phyloP scores from a whole-genome alignment of 2,888 invertebrate species.

The Apamea monoglypha region DNA sequence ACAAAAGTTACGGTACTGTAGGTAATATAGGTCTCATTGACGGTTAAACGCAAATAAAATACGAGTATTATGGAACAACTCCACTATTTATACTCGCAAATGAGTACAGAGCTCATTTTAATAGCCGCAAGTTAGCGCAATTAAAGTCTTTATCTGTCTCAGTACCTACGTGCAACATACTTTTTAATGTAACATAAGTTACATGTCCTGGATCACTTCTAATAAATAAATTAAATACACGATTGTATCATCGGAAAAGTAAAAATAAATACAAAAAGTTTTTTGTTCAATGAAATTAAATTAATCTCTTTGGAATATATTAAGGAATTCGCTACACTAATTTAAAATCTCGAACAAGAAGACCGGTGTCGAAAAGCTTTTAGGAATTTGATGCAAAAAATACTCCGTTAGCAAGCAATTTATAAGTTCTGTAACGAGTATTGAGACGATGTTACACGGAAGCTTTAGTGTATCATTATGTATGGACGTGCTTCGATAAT shows the following conservation, averaged over 20 bases:
- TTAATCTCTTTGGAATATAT: conserved; percentile 10
- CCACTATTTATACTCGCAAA: conserved; percentile 2
- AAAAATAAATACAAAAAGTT: conserved; percentile 16
- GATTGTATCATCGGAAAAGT: neutral
- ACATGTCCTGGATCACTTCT: conserved; percentile 8
- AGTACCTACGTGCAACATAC: conserved; percentile 6
- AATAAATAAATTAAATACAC: conserved; percentile 5
- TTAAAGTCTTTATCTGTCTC: conserved; percentile 15
- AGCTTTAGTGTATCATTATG: conserved; percentile 62
- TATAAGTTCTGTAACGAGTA: conserved; percentile 68
- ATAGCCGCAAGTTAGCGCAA: neutral
- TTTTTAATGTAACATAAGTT: conserved; percentile 1
- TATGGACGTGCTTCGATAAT: conserved; percentile 64
- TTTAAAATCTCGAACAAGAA: conserved; percentile 41
- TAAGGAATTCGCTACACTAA: conserved; percentile 33
- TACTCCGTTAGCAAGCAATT: conserved; percentile 75
- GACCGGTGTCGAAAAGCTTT: conserved; percentile 65
- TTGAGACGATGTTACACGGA: conserved; percentile 71
- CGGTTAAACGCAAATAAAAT: neutral
- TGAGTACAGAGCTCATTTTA: conserved; percentile 4
- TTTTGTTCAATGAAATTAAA: conserved; percentile 4
- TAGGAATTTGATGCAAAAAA: conserved; percentile 64
- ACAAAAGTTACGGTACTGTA: neutral
- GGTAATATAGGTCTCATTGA: neutral
- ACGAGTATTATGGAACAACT: conserved; percentile 4